These are phyloP conservation scores for Lasius fuliginosus DNA, from an alignment of 2,888 invertebrate species.

Conservation along the genomic window DNA sequence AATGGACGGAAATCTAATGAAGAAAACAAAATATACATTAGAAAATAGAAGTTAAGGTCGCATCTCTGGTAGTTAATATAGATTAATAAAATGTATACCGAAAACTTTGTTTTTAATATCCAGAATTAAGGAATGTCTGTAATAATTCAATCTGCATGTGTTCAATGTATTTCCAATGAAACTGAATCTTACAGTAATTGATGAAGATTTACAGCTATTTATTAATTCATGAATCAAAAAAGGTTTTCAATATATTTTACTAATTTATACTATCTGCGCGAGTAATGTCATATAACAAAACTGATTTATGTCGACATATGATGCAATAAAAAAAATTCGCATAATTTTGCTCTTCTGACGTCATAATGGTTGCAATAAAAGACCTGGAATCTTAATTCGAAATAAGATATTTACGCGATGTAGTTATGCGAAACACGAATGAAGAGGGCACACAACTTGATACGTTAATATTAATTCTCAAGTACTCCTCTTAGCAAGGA, in stretches of 20 bases:
- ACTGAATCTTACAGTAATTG: background rate
- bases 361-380: background rate
- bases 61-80: background rate
- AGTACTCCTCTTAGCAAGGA: slow-evolving; percentile 15
- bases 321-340: background rate
- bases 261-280: background rate
- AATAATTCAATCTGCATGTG: background rate
- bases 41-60: slow-evolving; percentile 2
- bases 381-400: background rate
- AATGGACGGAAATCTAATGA: background rate
- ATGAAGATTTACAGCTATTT: background rate
- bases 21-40: background rate
- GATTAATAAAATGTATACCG: background rate
- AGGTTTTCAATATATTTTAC: background rate
- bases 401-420: background rate
- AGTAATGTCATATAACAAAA: background rate
- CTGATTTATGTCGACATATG: background rate
- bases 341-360: background rate
- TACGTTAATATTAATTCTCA: slow-evolving; percentile 30
- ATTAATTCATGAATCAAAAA: background rate
- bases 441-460: slow-evolving; percentile 34
- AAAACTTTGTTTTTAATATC: background rate
- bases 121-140: background rate
- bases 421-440: background rate
- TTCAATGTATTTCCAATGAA: background rate